Conservation (phyloP, 2,888 invertebrate genomes). For the Drosophila mercatorum region DNA sequence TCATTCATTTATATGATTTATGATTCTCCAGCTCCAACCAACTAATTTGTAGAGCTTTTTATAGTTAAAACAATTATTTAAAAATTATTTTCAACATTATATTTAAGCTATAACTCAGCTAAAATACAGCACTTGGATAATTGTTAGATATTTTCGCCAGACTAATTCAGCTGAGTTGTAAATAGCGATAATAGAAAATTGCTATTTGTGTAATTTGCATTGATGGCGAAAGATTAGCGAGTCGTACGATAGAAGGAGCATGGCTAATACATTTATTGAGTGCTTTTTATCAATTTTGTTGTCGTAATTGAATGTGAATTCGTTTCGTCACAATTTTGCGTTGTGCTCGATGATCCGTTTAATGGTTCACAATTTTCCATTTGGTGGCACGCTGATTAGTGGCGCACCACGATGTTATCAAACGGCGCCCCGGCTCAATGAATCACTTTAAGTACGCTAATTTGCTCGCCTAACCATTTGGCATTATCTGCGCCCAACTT, state of each 20-base stretch:
- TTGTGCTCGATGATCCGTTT: conserved; percentile 36
- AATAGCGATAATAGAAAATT: background rate
- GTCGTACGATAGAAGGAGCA: background rate
- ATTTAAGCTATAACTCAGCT: background rate
- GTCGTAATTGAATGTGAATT: conserved; percentile 25
- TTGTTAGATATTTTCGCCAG: background rate
- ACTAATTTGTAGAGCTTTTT: background rate
- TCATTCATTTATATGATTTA: too few relatives aligned
- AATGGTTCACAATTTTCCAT: conserved; percentile 46
- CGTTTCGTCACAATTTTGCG: conserved; percentile 30
- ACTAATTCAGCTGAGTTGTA: background rate
- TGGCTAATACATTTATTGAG: conserved; percentile 6
- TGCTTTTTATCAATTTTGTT: conserved; percentile 20
- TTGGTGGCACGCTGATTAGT: conserved; percentile 52
- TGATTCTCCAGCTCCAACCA: too few relatives aligned
- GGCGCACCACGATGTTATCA: conserved; percentile 74
- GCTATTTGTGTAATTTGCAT: background rate
- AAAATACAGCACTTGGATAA: background rate
- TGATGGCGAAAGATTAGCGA: conserved; percentile 1
- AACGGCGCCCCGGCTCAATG: conserved; percentile 55
- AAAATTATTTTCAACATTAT: background rate
- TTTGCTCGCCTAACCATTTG: conserved; percentile 42
- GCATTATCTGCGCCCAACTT: conserved; percentile 30
- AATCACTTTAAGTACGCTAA: conserved; percentile 70
- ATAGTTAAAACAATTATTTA: background rate